phyloP scores from a whole-genome alignment of 2,113 vertebrate species.

The Damaliscus lunatus region DNA sequence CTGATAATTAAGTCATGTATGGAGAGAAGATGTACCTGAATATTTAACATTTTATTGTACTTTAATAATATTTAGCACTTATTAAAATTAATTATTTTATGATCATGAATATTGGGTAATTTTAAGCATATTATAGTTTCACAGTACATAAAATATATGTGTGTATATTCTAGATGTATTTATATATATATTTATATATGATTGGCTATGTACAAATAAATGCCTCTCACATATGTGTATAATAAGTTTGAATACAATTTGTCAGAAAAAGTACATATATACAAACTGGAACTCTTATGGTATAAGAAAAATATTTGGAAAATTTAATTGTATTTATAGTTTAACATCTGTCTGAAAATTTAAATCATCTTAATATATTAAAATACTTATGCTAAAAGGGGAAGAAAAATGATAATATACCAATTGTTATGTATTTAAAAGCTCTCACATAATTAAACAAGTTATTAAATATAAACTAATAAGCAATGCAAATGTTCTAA shows the following conservation, averaged over 20 bases:
- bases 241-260: background rate
- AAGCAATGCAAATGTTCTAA: background rate
- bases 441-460: conserved; percentile 57
- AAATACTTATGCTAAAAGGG: conserved; percentile 60
- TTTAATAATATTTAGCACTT: conserved; percentile 19
- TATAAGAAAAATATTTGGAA: conserved; percentile 68
- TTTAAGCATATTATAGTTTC: conserved; percentile 35
- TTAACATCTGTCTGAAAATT: conserved; percentile 62
- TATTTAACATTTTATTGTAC: background rate
- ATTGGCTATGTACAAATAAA: background rate
- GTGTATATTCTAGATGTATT: background rate
- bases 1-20: background rate
- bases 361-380: conserved; percentile 35
- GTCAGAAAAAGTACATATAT: background rate
- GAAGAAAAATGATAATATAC: conserved; percentile 63
- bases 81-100: conserved; percentile 52
- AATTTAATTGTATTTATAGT: conserved; percentile 71
- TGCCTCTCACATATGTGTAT: background rate
- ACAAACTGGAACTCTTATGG: background rate
- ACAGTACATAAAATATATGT: background rate
- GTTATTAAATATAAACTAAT: conserved; percentile 62
- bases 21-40: background rate
- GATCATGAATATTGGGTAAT: conserved; percentile 22
- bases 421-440: conserved; percentile 51
- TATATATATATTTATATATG: conserved; percentile 1